Evolutionary conservation across 2,888 invertebrate species (phyloP).

Genomic region (Drosophila borealis): DNA sequence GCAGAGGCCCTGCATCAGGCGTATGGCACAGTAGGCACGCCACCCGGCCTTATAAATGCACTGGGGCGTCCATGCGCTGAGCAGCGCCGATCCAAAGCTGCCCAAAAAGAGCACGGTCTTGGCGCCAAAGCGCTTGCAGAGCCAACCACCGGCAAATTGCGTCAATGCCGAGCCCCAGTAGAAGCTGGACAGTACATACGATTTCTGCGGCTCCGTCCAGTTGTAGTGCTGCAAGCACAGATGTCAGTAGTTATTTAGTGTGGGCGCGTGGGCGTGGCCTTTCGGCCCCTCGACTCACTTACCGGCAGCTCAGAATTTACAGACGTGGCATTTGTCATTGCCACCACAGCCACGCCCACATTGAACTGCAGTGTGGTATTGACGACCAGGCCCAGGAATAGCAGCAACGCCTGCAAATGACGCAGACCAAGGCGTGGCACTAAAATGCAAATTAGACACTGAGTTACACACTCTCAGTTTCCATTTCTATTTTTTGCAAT

Average conservation of each 20-base stretch:
- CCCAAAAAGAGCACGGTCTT: constrained; percentile 87
- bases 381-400: constrained; percentile 87
- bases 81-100: constrained; percentile 87
- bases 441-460: constrained; percentile 54
- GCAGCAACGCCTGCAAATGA: constrained; percentile 87
- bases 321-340: constrained; percentile 88
- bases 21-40: constrained; percentile 86
- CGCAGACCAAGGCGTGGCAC: constrained; percentile 86
- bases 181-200: constrained; percentile 89
- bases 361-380: constrained; percentile 88
- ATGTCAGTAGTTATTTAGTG: constrained; percentile 5
- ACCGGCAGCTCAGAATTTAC: constrained; percentile 76
- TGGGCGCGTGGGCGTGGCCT: neutral
- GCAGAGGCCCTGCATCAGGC: constrained; percentile 89
- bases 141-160: constrained; percentile 87
- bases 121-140: constrained; percentile 89
- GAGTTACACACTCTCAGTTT: constrained; percentile 1
- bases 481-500: neutral
- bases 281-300: constrained; percentile 29
- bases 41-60: constrained; percentile 88
- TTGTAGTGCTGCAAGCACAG: constrained; percentile 74
- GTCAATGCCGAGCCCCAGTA: constrained; percentile 91
- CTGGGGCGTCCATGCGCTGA: constrained; percentile 89
- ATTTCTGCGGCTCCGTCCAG: constrained; percentile 86
- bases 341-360: constrained; percentile 90